Conservation (phyloP, 2,888 invertebrate genomes). For the Saturnia pavonia region DNA sequence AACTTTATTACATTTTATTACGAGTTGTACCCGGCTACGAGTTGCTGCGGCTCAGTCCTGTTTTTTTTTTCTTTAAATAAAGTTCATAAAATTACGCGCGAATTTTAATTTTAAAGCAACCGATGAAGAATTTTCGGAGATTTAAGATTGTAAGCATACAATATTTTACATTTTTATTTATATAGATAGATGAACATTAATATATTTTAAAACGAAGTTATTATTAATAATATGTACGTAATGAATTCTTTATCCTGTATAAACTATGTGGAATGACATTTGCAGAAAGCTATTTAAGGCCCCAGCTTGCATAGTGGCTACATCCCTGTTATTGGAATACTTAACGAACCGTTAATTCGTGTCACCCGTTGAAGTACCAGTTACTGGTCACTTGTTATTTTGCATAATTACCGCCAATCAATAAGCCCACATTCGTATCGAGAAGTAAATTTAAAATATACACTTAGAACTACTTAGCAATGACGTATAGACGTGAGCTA, state of each 20-base stretch:
- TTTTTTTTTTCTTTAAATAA: too few species aligned
- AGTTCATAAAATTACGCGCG: too few species aligned
- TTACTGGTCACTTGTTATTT: conserved; percentile 57
- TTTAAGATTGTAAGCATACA: too few species aligned
- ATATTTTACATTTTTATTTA: too few species aligned
- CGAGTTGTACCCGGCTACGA: too few species aligned
- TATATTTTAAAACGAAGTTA: too few species aligned
- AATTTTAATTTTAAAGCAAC: too few species aligned
- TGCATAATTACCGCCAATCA: conserved; percentile 74
- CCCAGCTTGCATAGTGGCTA: not conserved
- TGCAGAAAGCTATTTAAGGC: not conserved
- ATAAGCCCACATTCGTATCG: conserved; percentile 61
- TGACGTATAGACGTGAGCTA: not conserved
- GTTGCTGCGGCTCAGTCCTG: too few species aligned
- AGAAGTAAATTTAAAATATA: conserved; percentile 16
- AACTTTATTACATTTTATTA: too few species aligned
- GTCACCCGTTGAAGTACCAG: conserved; percentile 58
- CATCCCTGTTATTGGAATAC: conserved; percentile 24
- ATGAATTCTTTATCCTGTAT: not conserved
- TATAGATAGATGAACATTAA: too few species aligned
- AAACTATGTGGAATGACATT: not conserved
- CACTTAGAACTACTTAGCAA: conserved; percentile 4
- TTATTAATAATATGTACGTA: too few species aligned
- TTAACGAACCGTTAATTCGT: conserved; percentile 53
- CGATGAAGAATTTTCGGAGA: too few species aligned